These are phyloP conservation scores for Ricordea florida DNA, from an alignment of 92 coral and sea anemone genomes.

Conservation along the genomic window DNA sequence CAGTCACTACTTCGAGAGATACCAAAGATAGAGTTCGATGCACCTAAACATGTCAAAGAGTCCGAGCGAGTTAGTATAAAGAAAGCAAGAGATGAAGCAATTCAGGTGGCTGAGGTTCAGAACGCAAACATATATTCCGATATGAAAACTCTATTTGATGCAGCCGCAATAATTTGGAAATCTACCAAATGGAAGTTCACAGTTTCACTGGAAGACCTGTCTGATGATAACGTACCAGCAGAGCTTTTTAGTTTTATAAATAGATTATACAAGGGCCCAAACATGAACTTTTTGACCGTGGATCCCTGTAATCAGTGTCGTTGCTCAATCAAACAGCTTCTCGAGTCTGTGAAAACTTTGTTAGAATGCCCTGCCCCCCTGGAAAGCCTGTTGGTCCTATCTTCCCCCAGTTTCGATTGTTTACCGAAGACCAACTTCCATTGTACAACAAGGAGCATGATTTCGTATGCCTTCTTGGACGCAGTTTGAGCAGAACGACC, in stretches of 20 bases:
- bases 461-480: slow-evolving; percentile 53
- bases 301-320: slow-evolving; percentile 1
- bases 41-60: slow-evolving; percentile 59
- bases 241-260: slow-evolving; percentile 49
- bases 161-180: slow-evolving; percentile 59
- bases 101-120: slow-evolving; percentile 34
- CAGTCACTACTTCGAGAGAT: slow-evolving; percentile 52
- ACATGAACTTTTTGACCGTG: slow-evolving; percentile 11
- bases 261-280: slow-evolving; percentile 55
- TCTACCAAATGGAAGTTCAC: slow-evolving; percentile 65
- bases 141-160: slow-evolving; percentile 70
- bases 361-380: slow-evolving; percentile 65
- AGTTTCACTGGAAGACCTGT: slow-evolving; percentile 44
- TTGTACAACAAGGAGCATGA: slow-evolving; percentile 27
- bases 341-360: slow-evolving; percentile 30
- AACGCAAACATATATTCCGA: slow-evolving; percentile 9
- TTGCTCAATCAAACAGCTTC: slow-evolving; percentile 54
- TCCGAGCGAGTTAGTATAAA: slow-evolving; percentile 64
- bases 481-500: slow-evolving; percentile 39
- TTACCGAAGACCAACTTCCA: slow-evolving; percentile 41
- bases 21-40: slow-evolving; percentile 62
- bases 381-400: slow-evolving; percentile 45
- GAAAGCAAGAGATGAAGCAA: slow-evolving; percentile 66
- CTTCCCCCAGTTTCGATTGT: slow-evolving; percentile 32
- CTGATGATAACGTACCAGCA: slow-evolving; percentile 37